A percentile compares a stretch with the other conserved stretches of the same genome.
phyloP scores from a whole-genome alignment of 2,113 vertebrate species.

The Australoheros scitulus region DNA sequence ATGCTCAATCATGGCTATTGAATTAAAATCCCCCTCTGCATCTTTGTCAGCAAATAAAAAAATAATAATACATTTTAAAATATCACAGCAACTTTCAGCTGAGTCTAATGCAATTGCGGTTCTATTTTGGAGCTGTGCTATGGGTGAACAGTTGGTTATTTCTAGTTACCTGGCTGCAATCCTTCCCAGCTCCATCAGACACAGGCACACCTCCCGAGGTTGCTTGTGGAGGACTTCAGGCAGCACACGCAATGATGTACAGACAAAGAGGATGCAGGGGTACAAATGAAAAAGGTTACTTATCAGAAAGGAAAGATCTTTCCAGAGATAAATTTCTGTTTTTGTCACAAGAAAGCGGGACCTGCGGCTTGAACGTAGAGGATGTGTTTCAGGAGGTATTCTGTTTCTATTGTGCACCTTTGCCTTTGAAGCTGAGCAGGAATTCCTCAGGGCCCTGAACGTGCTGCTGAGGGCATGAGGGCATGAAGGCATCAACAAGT shows the following conservation, averaged over 20 bases:
- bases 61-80: not conserved
- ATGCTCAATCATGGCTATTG: too few relatives aligned
- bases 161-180: constrained; percentile 89
- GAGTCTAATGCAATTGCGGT: not conserved
- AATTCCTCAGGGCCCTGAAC: constrained; percentile 53
- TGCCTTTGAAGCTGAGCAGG: constrained; percentile 55
- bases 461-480: constrained; percentile 53
- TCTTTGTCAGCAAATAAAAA: not conserved
- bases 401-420: constrained; percentile 42
- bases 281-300: constrained; percentile 18
- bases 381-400: constrained; percentile 17
- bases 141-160: not conserved
- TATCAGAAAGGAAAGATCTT: constrained; percentile 52
- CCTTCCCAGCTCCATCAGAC: constrained; percentile 93
- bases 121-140: not conserved
- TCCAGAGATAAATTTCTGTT: constrained; percentile 56
- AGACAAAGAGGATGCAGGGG: constrained; percentile 27
- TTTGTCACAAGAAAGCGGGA: constrained; percentile 26
- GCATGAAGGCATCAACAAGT: constrained; percentile 21
- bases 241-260: constrained; percentile 13
- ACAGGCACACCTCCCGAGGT: constrained; percentile 95
- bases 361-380: constrained; percentile 16
- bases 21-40: too few relatives aligned
- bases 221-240: constrained; percentile 93
- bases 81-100: not conserved